phyloP scores from a whole-genome alignment of 2,888 invertebrate species.

The Sarcophaga caerulescens region DNA sequence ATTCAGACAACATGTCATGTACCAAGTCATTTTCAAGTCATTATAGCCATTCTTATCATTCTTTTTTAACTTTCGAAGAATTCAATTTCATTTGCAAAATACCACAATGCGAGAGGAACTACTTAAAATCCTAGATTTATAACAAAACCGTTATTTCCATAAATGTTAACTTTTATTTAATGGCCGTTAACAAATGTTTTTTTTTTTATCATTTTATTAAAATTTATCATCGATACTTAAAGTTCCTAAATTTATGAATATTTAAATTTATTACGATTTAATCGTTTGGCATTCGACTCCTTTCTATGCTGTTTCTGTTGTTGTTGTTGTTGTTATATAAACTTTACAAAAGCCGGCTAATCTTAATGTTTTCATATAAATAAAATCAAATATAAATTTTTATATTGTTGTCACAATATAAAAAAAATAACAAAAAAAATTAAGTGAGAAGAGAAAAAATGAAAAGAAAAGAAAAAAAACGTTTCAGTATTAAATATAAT shows the following conservation, averaged over 20 bases:
- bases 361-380: conserved; percentile 41
- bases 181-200: too few species aligned
- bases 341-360: conserved; percentile 6
- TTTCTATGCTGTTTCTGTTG: neutral
- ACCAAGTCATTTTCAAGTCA: too few species aligned
- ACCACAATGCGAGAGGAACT: too few species aligned
- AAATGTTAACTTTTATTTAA: neutral
- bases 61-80: too few species aligned
- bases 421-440: neutral
- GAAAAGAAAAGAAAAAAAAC: neutral
- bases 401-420: conserved; percentile 46
- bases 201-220: neutral
- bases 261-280: conserved; percentile 46
- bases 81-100: too few species aligned
- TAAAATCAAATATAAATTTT: conserved; percentile 41
- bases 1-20: too few species aligned
- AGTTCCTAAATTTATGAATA: neutral
- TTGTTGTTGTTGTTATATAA: too few species aligned
- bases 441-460: too few species aligned
- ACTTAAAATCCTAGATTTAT: conserved; percentile 1
- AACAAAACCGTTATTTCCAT: conserved; percentile 10
- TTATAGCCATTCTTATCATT: too few species aligned
- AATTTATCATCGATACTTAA: neutral
- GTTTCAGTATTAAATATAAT: conserved; percentile 43
- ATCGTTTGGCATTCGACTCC: neutral